These are phyloP conservation scores for Zygogramma bicolorata DNA, from an alignment of 2,888 invertebrate species.

Conservation along the genomic window DNA sequence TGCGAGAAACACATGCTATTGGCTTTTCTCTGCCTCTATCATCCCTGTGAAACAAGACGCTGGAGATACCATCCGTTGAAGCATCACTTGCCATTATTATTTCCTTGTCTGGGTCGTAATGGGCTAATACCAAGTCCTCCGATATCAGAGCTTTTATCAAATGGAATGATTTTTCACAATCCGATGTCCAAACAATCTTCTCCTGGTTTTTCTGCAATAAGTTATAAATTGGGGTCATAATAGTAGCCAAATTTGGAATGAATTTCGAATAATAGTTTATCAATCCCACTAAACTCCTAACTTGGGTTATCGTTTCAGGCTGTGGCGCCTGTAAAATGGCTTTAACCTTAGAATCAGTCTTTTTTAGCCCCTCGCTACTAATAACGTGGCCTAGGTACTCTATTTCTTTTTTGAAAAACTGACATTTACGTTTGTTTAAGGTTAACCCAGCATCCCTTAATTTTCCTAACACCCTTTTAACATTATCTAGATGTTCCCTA, in stretches of 20 bases:
- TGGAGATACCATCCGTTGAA: background rate
- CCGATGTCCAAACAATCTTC: conserved; percentile 22
- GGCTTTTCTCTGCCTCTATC: background rate
- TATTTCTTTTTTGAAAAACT: conserved; percentile 54
- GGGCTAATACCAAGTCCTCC: conserved; percentile 23
- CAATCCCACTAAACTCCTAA: conserved; percentile 36
- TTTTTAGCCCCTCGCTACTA: conserved; percentile 29
- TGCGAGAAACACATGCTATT: conserved; percentile 13
- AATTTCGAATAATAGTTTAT: conserved; percentile 40
- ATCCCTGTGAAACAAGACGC: background rate
- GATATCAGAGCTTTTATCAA: conserved; percentile 29
- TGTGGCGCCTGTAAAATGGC: conserved; percentile 40
- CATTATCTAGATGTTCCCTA: conserved; percentile 44
- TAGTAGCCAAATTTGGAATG: conserved; percentile 21
- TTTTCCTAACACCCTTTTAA: conserved; percentile 51
- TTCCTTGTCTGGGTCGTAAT: conserved; percentile 26
- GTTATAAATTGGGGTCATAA: conserved; percentile 38
- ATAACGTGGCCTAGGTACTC: conserved; percentile 55
- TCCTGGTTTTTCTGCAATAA: conserved; percentile 27
- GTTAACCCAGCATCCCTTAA: background rate
- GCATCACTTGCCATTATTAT: conserved; percentile 13
- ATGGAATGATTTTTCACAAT: conserved; percentile 33
- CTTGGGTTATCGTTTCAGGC: conserved; percentile 32
- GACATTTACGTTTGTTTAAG: background rate
- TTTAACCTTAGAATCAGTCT: conserved; percentile 31